A percentile compares a stretch with the other conserved stretches of the same genome.
phyloP scores from a whole-genome alignment of 2,797 vertebrate species.

The Arnoldichthys spilopterus region DNA sequence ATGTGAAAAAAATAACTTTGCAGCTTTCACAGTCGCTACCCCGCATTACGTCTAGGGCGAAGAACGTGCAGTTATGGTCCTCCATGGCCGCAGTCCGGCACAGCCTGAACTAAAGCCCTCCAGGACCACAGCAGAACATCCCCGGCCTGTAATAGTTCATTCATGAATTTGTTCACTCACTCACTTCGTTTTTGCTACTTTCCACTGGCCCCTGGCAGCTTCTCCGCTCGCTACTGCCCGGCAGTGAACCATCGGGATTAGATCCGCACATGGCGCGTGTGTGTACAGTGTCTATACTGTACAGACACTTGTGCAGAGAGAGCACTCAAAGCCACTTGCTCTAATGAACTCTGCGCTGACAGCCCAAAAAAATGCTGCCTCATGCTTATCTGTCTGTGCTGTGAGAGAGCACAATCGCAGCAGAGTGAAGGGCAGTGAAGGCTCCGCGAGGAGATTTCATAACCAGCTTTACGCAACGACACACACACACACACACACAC shows the following conservation, averaged over 20 bases:
- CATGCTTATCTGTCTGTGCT: constrained; percentile 35
- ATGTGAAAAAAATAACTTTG: too few species aligned
- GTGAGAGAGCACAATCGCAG: constrained; percentile 26
- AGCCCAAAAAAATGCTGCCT: not conserved
- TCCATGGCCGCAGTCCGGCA: not conserved
- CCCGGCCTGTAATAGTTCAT: not conserved
- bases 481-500: constrained; percentile 8
- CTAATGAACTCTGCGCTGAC: constrained; percentile 20
- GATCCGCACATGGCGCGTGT: not conserved
- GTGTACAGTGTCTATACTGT: not conserved
- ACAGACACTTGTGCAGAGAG: constrained; percentile 15
- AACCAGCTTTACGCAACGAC: constrained; percentile 49
- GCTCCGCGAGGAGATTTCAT: constrained; percentile 34
- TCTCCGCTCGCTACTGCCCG: not conserved
- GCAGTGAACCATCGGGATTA: constrained; percentile 2
- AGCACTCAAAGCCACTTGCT: constrained; percentile 14
- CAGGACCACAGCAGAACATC: not conserved
- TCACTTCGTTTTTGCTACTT: not conserved
- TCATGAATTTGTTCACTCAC: not conserved
- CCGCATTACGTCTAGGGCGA: too few species aligned
- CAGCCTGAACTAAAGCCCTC: not conserved
- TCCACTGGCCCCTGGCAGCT: not conserved
- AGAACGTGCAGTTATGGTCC: too few species aligned
- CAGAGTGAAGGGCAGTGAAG: constrained; percentile 17
- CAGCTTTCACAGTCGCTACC: too few species aligned